Evolutionary conservation across 1,140 invertebrate species (phyloP), one percentile per base, ranked within the genome.

Genomic region (Camponotus vicinus): DNA sequence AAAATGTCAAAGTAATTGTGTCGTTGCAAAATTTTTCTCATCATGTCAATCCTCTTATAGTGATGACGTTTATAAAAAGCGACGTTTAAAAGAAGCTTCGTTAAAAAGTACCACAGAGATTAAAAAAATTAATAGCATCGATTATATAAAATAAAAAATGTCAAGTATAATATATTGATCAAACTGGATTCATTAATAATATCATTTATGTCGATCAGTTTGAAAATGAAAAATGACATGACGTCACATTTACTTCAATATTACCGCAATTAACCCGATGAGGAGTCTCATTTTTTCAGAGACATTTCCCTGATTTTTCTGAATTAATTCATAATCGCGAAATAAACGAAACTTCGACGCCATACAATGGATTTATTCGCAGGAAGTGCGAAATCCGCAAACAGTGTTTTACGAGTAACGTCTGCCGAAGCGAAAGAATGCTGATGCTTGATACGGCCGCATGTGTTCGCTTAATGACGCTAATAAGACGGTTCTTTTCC

Each of bases 391-490:
- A 6, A 73, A 73, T 59, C 64, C 67, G 55, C 69, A 27, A 52
- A 73, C 40, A 73, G 55, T 37, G n/a, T 63, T 70, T 83, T 63
- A 83, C 11, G 13, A 55, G 40, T 45, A 75, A 75, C 55, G 69
- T 83, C 79, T 83, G 40, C 32, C 55, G 52, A 83, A 73, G 69
- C 55, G 69, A 83, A 75, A 83, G 69, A 83, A 83, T 83, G 52
- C 55, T 55, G 55, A n/a, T 55, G 69, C 79, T 83, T 63, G 69
- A 83, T 75, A 83, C 13, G 1, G 42, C 69, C 69, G 79, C 69
- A 83, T 69, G 57, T 83, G 69, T 75, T 83, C 69, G 40, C 55
- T 83, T 83, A 83, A 83, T 83, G 55, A 83, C 55, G 40, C n/a
- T 83, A 83, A 75, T 75, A 75, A 83, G 79, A 76, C 42, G 78